A percentile compares a stretch with the other conserved stretches of the same genome.
Evolutionary conservation across 2,797 vertebrate genomes (phyloP).

Genomic region (Australoheros facetus): DNA sequence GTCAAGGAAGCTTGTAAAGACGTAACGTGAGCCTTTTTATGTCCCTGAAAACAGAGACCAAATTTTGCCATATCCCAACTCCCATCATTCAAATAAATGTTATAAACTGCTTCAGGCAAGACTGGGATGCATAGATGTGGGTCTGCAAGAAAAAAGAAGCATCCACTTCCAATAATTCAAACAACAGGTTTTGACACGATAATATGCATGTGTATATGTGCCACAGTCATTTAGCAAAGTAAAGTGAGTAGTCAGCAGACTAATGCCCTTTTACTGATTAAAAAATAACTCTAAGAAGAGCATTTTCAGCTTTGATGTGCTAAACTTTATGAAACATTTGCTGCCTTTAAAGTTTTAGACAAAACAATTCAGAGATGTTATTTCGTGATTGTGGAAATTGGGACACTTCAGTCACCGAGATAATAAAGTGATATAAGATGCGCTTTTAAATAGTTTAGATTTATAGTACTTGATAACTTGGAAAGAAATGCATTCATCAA

Average conservation of each 20-base stretch:
- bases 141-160: background rate
- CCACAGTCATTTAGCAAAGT: too few species aligned
- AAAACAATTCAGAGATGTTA: background rate
- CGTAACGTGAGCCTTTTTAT: slow-evolving; percentile 46
- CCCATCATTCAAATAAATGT: background rate
- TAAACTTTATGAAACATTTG: background rate
- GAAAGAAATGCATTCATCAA: background rate
- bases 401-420: background rate
- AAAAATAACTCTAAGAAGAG: background rate
- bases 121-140: background rate
- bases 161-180: background rate
- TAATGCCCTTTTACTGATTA: too few species aligned
- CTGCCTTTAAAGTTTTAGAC: background rate
- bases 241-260: too few species aligned
- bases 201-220: background rate
- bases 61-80: slow-evolving; percentile 21
- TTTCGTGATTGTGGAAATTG: background rate
- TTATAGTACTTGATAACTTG: background rate
- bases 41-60: slow-evolving; percentile 46
- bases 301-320: background rate
- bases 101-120: background rate
- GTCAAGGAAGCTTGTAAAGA: slow-evolving; percentile 52
- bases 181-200: background rate
- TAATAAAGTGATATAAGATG: background rate
- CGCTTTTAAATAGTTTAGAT: background rate